Evolutionary conservation across 2,113 vertebrate genomes (phyloP), one percentile per base, ranked within the genome.

Genomic region (Rhinopomastus cyanomelas): DNA sequence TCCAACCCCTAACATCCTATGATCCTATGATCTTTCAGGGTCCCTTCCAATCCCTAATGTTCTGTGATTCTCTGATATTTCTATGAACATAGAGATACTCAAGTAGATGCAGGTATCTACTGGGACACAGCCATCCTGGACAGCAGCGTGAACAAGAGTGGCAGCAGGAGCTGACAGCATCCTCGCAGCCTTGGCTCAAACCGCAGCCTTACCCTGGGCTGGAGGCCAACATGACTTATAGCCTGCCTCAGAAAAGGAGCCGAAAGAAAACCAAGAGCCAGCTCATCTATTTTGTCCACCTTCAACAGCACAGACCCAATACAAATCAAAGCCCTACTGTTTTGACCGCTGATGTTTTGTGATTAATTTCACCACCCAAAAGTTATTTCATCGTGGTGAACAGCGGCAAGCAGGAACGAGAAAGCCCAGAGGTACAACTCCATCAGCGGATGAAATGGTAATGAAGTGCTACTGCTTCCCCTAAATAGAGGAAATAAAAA

Each of bases 381-480:
- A 56, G 16, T 13, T 32, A 13, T 1, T 4, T 36, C 27, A 5
- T 2, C 8, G 7, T 4, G 30, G 34, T 3, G 21, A 64, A 30
- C 0, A 73, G 27, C 0, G 2, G 5, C 6, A 48, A 60, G 34
- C 0, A 74, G 16, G 12, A 89, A 59, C 1, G 2, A 48, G 16
- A 81, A 65, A 65, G 53, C 34, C n/a, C 52, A 75, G 42, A 34
- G 39, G 53, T 67, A 32, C n/a, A 61, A 34, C n/a, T n/a, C 20
- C 16, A 5, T 8, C 1, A 26, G 44, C 2, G 8, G 73, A 53
- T 8, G 11, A 46, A 44, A 57, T 8, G 13, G 44, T 12, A 87
- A 48, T 25, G 23, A 80, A 57, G 69, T 22, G 7, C 23, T 21
- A 77, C 68, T 2, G 20, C 32, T 55, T 21, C 2, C 44, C 9